Evolutionary conservation across 2,888 invertebrate genomes (phyloP).

Genomic region (Andrena camellia): DNA sequence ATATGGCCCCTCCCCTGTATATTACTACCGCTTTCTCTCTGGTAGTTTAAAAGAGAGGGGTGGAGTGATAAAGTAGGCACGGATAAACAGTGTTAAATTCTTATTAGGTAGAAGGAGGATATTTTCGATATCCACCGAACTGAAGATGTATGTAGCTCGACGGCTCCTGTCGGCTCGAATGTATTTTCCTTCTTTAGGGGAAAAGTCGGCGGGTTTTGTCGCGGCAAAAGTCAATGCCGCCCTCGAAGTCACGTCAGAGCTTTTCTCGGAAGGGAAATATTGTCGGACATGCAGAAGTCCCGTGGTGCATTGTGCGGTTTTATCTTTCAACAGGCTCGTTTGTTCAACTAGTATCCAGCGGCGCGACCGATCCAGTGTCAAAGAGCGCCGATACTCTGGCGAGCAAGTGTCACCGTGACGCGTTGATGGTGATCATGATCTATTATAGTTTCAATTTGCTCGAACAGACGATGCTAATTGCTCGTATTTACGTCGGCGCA

Average conservation of each 20-base stretch:
- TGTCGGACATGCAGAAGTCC: constrained; percentile 66
- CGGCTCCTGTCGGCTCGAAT: not conserved
- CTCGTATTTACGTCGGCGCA: not conserved
- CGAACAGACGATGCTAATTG: not conserved
- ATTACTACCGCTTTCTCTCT: not conserved
- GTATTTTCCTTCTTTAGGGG: not conserved
- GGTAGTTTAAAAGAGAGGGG: not conserved
- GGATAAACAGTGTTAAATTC: not conserved
- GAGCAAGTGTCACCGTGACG: constrained; percentile 61
- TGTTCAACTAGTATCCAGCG: constrained; percentile 76
- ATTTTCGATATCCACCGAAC: not conserved
- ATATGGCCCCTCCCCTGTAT: not conserved
- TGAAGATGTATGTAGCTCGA: not conserved
- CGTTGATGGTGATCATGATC: constrained; percentile 38
- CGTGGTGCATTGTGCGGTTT: constrained; percentile 80
- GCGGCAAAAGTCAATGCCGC: constrained; percentile 53
- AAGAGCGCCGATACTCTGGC: constrained; percentile 61
- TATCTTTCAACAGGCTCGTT: constrained; percentile 82
- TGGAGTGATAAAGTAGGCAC: not conserved
- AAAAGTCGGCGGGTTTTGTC: constrained; percentile 48
- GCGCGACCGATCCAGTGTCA: constrained; percentile 65
- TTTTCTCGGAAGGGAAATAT: constrained; percentile 69
- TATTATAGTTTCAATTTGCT: constrained; percentile 51
- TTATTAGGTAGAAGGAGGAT: not conserved
- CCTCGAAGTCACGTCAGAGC: constrained; percentile 26